Conservation (phyloP, 2,797 vertebrate species). For the Falco biarmicus region DNA sequence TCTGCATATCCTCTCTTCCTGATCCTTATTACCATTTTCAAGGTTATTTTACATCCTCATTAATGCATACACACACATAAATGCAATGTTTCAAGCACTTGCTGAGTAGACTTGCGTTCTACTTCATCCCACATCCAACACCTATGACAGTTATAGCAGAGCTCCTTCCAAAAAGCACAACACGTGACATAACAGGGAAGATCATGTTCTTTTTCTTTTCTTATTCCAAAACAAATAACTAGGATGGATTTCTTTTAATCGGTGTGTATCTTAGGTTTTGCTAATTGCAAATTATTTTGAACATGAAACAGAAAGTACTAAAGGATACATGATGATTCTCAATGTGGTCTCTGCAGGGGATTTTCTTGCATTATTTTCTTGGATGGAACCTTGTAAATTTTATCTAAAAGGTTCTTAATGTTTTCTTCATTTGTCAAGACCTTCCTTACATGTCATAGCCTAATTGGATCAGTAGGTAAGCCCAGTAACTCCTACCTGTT, state of each 20-base stretch:
- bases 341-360: background rate
- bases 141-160: background rate
- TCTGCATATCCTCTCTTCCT: background rate
- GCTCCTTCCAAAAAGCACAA: background rate
- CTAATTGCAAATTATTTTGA: background rate
- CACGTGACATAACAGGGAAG: background rate
- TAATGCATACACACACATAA: background rate
- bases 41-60: background rate
- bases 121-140: background rate
- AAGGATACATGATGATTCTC: background rate
- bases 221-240: background rate
- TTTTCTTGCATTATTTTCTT: background rate
- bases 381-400: background rate
- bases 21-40: background rate
- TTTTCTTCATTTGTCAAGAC: background rate
- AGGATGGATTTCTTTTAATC: background rate
- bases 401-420: background rate
- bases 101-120: background rate
- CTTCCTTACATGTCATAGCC: background rate
- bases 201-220: background rate
- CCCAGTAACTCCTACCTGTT: background rate
- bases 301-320: background rate
- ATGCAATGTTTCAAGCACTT: background rate
- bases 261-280: background rate
- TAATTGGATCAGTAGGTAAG: background rate